Evolutionary conservation across 2,888 invertebrate genomes (phyloP), one percentile per base, ranked within the genome.

Genomic region (Molorchus minor): DNA sequence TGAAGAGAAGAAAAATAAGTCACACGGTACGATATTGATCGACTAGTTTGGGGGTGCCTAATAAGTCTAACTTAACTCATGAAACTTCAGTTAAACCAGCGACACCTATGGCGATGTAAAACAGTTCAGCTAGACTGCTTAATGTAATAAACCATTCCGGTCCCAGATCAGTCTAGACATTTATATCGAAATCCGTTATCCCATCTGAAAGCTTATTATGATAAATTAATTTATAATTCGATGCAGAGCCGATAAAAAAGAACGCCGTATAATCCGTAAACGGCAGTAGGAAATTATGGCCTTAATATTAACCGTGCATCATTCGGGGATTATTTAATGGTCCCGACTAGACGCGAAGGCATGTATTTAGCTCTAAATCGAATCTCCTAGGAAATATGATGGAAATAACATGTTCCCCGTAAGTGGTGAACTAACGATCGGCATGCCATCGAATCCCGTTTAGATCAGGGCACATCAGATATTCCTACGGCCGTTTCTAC

Each of bases 351-450:
- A 41, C 52, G 52, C 21, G n/a, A 30, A 45, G 45, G 30, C 45
- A 45, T 45, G 45, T 45, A 51, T 40, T 51, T 38, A 25, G 55
- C 44, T 19, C 16, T 20, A 33, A 44, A 54, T 44, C 54, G 43
- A 36, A 53, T 54, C 35, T 45, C 54, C 35, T 38, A 55, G 55
- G 55, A 55, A 55, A 44, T 40, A 44, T 46, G 55, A 55, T 55
- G 55, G 55, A 44, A 55, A 55, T 55, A 55, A 45, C 55, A 21
- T 55, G 55, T 55, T 55, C 55, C 16, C 55, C 38, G 19, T 45
- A 55, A 55, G 55, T 55, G 55, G 55, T 41, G 30, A 52, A 25
- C 40, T 52, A 36, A 41, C 49, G 49, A 49, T 38, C 49, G 19
- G 25, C 49, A 16, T 38, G 38, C 38, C 25, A 49, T 49, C 49